Evolutionary conservation across 1,140 invertebrate genomes (phyloP).

Genomic region (Xylocopa sonorina): DNA sequence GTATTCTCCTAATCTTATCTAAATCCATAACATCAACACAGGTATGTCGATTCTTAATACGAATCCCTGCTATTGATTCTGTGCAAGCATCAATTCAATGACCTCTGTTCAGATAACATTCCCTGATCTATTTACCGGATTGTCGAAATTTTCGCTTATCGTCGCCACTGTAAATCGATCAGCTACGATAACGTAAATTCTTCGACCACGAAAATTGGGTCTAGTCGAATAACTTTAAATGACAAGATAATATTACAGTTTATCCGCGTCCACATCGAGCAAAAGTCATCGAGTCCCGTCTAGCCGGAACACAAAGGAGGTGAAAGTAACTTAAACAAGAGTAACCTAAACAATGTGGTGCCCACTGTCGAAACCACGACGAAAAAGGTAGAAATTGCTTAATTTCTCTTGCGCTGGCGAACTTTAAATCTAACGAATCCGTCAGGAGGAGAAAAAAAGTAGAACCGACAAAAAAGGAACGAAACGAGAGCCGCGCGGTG

Average conservation of each 20-base stretch:
- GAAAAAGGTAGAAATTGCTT: not conserved
- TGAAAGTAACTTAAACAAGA: not conserved
- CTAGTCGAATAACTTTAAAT: not conserved
- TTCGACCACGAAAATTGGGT: not conserved
- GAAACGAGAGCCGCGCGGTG: not conserved
- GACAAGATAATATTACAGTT: not conserved
- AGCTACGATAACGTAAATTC: not conserved
- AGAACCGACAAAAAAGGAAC: not conserved
- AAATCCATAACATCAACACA: not conserved
- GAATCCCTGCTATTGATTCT: not conserved
- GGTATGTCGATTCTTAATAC: not conserved
- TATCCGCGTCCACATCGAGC: not conserved
- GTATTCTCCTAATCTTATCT: not conserved
- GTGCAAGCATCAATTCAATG: not conserved
- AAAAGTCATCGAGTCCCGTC: not conserved
- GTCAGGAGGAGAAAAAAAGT: not conserved
- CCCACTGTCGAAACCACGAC: no score
- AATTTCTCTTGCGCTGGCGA: not conserved
- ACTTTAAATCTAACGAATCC: not conserved
- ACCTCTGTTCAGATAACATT: constrained; percentile 1
- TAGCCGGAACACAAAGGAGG: not conserved
- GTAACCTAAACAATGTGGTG: not conserved
- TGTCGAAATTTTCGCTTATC: not conserved
- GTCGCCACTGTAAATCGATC: not conserved
- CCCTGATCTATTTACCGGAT: not conserved